These are phyloP conservation scores for Tauraco erythrolophus DNA, from an alignment of 2,113 vertebrate genomes.

Conservation along the genomic window DNA sequence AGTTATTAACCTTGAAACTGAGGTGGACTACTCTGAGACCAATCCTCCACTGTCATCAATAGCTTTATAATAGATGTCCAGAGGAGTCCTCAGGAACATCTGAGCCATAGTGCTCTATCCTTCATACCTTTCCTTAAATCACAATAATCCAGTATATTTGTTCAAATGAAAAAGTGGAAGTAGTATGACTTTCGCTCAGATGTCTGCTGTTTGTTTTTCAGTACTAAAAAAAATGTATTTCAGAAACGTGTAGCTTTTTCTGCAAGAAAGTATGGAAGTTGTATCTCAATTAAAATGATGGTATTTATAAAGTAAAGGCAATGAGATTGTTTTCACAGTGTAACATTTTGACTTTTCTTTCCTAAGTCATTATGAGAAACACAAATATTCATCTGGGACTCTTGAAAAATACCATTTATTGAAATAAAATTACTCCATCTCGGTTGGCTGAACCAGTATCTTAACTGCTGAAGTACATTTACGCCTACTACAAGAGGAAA, in stretches of 20 bases:
- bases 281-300: background rate
- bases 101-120: background rate
- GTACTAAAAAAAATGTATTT: background rate
- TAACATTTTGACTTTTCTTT: conserved; percentile 7
- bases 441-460: background rate
- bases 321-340: background rate
- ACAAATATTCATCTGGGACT: conserved; percentile 1
- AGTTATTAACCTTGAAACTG: background rate
- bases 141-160: background rate
- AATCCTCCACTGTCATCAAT: background rate
- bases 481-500: background rate
- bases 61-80: background rate
- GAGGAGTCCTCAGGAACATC: background rate
- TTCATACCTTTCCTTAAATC: background rate
- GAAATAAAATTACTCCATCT: background rate
- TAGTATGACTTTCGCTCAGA: background rate
- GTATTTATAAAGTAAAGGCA: conserved; percentile 8
- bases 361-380: background rate
- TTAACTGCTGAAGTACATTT: background rate
- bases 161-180: background rate
- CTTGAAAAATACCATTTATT: background rate
- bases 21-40: background rate
- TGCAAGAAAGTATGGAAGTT: background rate
- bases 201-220: background rate
- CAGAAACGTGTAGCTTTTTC: background rate